Percentiles rank a stretch among this genome's conserved stretches.
These are phyloP conservation scores for Halichondria panicea DNA, from an alignment of 37 sponge, comb jelly and placozoan genomes.

Conservation along the genomic window DNA sequence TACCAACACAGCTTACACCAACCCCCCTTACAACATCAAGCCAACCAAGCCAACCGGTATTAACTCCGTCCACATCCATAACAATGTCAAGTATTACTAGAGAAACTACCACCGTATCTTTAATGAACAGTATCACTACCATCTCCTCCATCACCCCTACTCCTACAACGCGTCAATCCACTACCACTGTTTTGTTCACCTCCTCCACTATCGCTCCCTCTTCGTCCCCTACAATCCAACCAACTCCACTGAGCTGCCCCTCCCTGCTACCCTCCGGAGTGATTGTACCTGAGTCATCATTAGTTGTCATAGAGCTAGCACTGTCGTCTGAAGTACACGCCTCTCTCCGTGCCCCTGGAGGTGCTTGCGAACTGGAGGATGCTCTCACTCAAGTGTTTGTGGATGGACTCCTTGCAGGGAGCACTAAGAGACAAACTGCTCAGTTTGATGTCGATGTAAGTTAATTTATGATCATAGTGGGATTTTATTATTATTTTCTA, in stretches of 20 bases:
- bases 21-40: neutral
- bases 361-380: conserved; percentile 3
- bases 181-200: neutral
- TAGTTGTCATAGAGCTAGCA: conserved; percentile 2
- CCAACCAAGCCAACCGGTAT: neutral
- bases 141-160: neutral
- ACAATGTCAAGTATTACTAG: neutral
- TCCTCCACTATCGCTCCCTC: neutral
- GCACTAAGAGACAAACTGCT: neutral
- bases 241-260: neutral
- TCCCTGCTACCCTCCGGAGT: neutral
- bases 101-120: neutral
- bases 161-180: neutral
- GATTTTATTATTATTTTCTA: neutral
- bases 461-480: neutral
- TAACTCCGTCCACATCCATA: neutral
- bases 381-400: neutral
- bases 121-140: neutral
- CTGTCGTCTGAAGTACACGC: neutral
- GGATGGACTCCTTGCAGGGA: neutral
- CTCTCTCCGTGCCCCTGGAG: neutral
- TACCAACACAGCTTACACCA: too few relatives aligned
- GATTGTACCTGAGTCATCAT: neutral
- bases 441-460: conserved; percentile 22
- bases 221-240: neutral